A percentile compares a stretch with the other conserved stretches of the same genome.
Evolutionary conservation across 2,888 invertebrate species (phyloP).

Genomic region (Chymomyza fuscimana): DNA sequence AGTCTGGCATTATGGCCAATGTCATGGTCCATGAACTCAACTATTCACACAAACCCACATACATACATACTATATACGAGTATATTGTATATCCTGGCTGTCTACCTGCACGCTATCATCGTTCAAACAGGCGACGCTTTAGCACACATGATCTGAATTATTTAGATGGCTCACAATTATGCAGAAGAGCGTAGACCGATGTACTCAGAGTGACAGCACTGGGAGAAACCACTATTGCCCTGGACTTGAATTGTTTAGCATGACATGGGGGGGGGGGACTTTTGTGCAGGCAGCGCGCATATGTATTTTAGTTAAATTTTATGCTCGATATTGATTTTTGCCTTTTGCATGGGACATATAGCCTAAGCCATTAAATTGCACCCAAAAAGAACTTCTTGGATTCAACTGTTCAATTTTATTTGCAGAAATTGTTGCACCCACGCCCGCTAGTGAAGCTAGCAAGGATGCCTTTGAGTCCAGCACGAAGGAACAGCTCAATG

Average conservation of each 20-base stretch:
- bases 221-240: background rate
- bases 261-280: background rate
- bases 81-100: background rate
- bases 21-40: conserved; percentile 47
- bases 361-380: too few relatives aligned
- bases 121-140: conserved; percentile 30
- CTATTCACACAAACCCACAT: background rate
- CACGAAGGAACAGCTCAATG: conserved; percentile 63
- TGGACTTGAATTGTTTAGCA: background rate
- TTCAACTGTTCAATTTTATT: background rate
- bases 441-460: background rate
- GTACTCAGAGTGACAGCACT: background rate
- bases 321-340: background rate
- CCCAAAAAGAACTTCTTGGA: too few relatives aligned
- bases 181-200: conserved; percentile 26
- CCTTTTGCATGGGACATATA: too few relatives aligned
- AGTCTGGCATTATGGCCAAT: conserved; percentile 41
- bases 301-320: conserved; percentile 18
- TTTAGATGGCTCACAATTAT: conserved; percentile 33
- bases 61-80: too few relatives aligned
- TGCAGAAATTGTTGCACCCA: conserved; percentile 18
- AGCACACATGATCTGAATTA: conserved; percentile 38
- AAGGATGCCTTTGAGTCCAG: background rate
- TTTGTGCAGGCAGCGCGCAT: conserved; percentile 11
- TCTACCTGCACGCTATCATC: conserved; percentile 35